phyloP scores from a whole-genome alignment of 2,888 invertebrate genomes.

The Polyommatus iphigenia region DNA sequence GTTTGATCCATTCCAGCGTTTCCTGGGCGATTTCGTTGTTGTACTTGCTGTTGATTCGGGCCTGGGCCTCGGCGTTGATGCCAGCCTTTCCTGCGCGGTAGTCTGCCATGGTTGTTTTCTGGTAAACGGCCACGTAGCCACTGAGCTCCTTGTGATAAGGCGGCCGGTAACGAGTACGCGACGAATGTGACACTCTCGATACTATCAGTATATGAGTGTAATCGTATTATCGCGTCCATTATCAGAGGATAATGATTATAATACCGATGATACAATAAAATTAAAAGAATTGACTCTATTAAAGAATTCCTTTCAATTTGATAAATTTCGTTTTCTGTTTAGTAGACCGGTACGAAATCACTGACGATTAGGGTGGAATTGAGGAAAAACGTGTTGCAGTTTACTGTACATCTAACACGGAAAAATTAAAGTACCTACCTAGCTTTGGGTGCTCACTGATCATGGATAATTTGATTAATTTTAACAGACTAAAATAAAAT shows the following conservation, averaged over 20 bases:
- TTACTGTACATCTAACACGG: background rate
- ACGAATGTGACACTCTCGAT: constrained; percentile 55
- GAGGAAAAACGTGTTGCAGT: background rate
- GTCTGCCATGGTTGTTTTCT: constrained; percentile 71
- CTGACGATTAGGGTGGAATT: background rate
- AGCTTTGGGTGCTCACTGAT: too few relatives aligned
- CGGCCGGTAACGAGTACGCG: constrained; percentile 60
- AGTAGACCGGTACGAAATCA: background rate
- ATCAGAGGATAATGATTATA: constrained; percentile 54
- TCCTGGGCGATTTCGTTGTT: constrained; percentile 95
- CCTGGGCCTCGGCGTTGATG: constrained; percentile 75
- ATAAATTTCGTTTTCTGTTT: background rate
- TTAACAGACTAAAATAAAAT: too few relatives aligned
- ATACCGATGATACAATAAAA: constrained; percentile 39
- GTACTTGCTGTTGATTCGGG: constrained; percentile 95
- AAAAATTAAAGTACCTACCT: too few relatives aligned
- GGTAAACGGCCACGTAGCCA: constrained; percentile 66
- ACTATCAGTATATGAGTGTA: constrained; percentile 63
- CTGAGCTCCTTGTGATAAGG: constrained; percentile 70
- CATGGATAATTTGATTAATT: too few relatives aligned
- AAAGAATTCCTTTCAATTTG: constrained; percentile 15
- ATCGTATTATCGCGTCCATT: constrained; percentile 50
- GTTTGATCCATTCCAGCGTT: constrained; percentile 95
- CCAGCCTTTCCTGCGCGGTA: constrained; percentile 74
- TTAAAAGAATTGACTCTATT: constrained; percentile 17